Evolutionary conservation across 2,888 invertebrate species (phyloP), one percentile per base, ranked within the genome.

Genomic region (Aromia moschata): DNA sequence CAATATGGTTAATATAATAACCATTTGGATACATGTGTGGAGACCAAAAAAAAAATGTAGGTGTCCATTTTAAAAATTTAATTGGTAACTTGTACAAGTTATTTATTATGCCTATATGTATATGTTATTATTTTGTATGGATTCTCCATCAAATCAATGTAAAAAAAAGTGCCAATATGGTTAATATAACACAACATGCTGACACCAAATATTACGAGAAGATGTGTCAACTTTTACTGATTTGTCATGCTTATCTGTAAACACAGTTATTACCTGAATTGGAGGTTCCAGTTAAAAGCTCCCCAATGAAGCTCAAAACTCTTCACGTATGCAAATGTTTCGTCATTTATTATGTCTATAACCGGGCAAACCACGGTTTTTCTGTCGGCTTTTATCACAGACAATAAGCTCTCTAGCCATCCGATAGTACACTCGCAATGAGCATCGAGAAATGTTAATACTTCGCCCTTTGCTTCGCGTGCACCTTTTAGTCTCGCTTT

Each of bases 241-340:
- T n/a, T n/a, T n/a, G n/a, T n/a, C n/a, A n/a, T n/a, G n/a, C n/a
- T 25, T 25, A 25, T 25, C 7, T 7, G 7, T 5, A 25, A 3
- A 25, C 7, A 7, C 7, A 25, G 25, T 25, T 5, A 3, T 92
- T 92, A 93, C 69, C 77, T 80, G 74, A 92, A 99, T 77, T 97
- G 97, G 11, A 99, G 83, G 69, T 95, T 92, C 98, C 98, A 98
- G 79, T 97, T 98, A 79, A 99, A 97, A 0, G 96, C 98, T 2
- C 98, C 99, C 92, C 96, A 96, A 74, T 98, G 97, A 44, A 97
- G 87, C 78, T 98, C 98, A 67, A 96, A 94, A 60, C 94, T 94
- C 73, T 96, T 93, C 1, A 91, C 91, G 77, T 98, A 99, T 30
- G 96, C 94, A 72, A 99, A 92, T 1, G 95, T 96, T 70, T 98